Percentiles rank a stretch among this genome's conserved stretches.
These are phyloP conservation scores for Lasioglossum zephyrum DNA, from an alignment of 2,888 invertebrate species.

Conservation along the genomic window DNA sequence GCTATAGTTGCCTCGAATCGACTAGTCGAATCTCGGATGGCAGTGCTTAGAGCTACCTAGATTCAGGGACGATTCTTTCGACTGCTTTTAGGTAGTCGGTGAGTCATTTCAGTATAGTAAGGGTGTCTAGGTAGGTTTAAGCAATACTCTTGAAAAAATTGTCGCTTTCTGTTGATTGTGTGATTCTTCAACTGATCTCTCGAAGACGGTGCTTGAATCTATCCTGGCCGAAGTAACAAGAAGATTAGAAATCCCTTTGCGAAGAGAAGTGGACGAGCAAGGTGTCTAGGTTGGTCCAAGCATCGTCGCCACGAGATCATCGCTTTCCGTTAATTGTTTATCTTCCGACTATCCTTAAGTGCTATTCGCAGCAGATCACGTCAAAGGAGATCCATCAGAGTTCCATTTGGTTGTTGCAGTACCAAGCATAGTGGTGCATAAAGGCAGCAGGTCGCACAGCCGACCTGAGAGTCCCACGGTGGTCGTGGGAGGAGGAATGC, in stretches of 20 bases:
- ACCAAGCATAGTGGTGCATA: constrained; percentile 83
- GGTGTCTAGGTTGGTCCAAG: not conserved
- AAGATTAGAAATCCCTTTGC: too few relatives aligned
- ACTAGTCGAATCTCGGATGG: not conserved
- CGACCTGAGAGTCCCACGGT: constrained; percentile 80
- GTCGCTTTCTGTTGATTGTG: not conserved
- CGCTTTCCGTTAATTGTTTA: not conserved
- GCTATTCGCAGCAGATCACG: too few relatives aligned
- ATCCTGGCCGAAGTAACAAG: not conserved
- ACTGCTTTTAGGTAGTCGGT: not conserved
- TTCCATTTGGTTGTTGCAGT: constrained; percentile 76
- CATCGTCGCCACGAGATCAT: not conserved
- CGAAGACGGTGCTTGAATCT: not conserved
- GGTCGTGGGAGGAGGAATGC: constrained; percentile 80
- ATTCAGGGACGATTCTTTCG: not conserved
- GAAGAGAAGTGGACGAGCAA: not conserved
- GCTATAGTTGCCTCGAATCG: not conserved
- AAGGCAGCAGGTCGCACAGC: constrained; percentile 79
- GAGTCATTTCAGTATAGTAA: not conserved
- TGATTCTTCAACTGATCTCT: too few relatives aligned
- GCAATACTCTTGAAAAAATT: not conserved
- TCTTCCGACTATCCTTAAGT: not conserved
- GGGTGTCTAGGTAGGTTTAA: not conserved
- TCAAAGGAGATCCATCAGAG: not conserved
- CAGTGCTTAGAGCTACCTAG: not conserved